phyloP scores from a whole-genome alignment of 2,888 invertebrate genomes.

The Xiphydria camelus region DNA sequence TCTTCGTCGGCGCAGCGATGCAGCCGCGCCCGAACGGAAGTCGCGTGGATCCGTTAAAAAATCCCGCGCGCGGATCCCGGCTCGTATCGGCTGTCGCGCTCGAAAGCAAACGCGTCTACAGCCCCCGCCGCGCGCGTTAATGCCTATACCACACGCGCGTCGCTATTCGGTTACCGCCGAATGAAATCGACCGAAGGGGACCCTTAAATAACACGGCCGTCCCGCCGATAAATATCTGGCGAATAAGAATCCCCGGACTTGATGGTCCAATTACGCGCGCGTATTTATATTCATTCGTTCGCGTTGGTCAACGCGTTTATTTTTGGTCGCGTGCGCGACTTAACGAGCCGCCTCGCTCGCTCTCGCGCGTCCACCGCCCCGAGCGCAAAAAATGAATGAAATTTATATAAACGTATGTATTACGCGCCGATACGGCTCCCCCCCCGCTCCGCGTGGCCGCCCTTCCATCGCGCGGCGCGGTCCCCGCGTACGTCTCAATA shows the following conservation, averaged over 20 bases:
- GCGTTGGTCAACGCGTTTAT: conserved; percentile 7
- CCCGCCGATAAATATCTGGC: conserved; percentile 25
- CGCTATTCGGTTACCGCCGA: too few species aligned
- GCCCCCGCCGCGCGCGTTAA: too few species aligned
- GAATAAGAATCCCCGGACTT: conserved; percentile 2
- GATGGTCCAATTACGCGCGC: conserved; percentile 15
- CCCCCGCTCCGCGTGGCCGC: too few species aligned
- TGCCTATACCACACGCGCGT: too few species aligned
- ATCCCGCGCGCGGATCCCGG: too few species aligned
- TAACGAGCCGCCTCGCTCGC: conserved; percentile 14
- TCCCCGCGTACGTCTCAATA: neutral
- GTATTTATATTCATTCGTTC: conserved; percentile 20
- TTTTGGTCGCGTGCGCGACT: conserved; percentile 21
- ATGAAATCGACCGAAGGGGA: neutral
- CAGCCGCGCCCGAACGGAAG: too few species aligned
- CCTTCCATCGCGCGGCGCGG: too few species aligned
- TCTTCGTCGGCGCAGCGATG: too few species aligned
- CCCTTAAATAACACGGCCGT: conserved; percentile 21
- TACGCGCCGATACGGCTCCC: neutral
- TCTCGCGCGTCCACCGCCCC: conserved; percentile 12
- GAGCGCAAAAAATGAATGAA: conserved; percentile 19
- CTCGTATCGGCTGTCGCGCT: too few species aligned
- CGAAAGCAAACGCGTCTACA: too few species aligned
- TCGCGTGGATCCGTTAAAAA: too few species aligned
- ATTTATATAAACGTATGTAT: conserved; percentile 15